These are phyloP conservation scores for Mechanitis messenoides DNA, from an alignment of 2,888 invertebrate species.

Conservation along the genomic window DNA sequence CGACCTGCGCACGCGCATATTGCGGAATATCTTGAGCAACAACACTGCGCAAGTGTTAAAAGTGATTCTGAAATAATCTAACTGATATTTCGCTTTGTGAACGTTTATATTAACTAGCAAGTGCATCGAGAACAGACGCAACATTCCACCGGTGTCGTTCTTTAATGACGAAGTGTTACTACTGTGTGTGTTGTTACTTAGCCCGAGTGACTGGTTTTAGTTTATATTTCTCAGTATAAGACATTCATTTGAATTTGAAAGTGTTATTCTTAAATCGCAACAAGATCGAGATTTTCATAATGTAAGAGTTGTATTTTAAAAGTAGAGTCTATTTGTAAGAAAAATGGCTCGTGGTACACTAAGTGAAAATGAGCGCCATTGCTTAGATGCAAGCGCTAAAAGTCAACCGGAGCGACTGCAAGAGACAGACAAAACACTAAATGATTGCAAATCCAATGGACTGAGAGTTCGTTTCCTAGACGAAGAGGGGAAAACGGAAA, in stretches of 20 bases:
- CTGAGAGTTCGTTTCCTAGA: conserved; percentile 68
- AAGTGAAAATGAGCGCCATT: conserved; percentile 67
- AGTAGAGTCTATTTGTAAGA: conserved; percentile 33
- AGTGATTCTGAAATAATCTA: conserved; percentile 38
- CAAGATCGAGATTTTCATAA: conserved; percentile 34
- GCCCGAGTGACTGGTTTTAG: conserved; percentile 49
- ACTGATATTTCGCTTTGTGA: conserved; percentile 37
- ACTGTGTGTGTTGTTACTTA: conserved; percentile 61
- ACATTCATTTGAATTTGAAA: conserved; percentile 36
- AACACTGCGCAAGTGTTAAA: conserved; percentile 27
- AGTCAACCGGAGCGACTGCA: conserved; percentile 56
- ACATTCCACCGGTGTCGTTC: conserved; percentile 75
- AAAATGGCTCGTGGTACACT: conserved; percentile 69
- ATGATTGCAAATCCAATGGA: conserved; percentile 56
- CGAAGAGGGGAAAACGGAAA: conserved; percentile 70
- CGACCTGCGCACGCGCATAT: conserved; percentile 32
- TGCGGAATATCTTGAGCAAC: conserved; percentile 34
- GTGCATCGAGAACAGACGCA: conserved; percentile 49
- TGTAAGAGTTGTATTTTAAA: conserved; percentile 42
- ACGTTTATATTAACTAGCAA: conserved; percentile 49
- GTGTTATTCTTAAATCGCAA: conserved; percentile 19
- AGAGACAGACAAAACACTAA: conserved; percentile 54
- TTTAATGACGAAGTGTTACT: conserved; percentile 66
- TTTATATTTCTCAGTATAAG: conserved; percentile 38
- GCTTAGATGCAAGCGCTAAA: conserved; percentile 59